Percentiles rank a stretch among this genome's conserved stretches.
phyloP scores from a whole-genome alignment of 1,140 invertebrate genomes.

The Aricia agestis region DNA sequence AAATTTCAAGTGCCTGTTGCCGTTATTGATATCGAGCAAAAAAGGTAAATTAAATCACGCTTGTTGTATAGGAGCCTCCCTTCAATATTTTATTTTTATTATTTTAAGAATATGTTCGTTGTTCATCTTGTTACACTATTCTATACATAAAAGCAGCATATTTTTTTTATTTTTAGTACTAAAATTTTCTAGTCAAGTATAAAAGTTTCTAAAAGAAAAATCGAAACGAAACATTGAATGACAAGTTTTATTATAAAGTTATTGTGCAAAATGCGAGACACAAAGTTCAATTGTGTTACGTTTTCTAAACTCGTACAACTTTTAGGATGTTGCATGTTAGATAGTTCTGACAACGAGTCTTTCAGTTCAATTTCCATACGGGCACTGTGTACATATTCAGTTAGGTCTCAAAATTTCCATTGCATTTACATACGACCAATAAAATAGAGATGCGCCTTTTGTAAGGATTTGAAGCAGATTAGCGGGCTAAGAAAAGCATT shows the following conservation, averaged over 20 bases:
- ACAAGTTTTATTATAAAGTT: constrained; percentile 9
- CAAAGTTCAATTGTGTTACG: background rate
- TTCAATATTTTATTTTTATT: no score
- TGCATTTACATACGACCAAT: background rate
- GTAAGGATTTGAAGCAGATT: no score
- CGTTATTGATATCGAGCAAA: no score
- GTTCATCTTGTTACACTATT: no score
- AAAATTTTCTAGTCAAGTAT: background rate
- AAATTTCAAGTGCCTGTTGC: no score
- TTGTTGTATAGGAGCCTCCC: no score
- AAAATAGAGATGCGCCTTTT: background rate
- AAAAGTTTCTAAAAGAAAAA: background rate
- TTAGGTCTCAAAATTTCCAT: background rate
- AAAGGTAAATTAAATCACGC: no score
- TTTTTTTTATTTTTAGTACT: no score
- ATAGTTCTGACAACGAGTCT: background rate
- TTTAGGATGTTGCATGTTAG: constrained; percentile 6
- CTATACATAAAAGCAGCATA: no score
- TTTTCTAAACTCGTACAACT: background rate
- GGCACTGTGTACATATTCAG: background rate
- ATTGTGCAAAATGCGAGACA: background rate
- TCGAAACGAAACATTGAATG: background rate
- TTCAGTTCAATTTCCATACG: background rate
- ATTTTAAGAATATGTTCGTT: no score
- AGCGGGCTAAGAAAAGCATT: no score